These are phyloP conservation scores for Cydia pomonella DNA, from an alignment of 1,140 invertebrate genomes.

Conservation along the genomic window DNA sequence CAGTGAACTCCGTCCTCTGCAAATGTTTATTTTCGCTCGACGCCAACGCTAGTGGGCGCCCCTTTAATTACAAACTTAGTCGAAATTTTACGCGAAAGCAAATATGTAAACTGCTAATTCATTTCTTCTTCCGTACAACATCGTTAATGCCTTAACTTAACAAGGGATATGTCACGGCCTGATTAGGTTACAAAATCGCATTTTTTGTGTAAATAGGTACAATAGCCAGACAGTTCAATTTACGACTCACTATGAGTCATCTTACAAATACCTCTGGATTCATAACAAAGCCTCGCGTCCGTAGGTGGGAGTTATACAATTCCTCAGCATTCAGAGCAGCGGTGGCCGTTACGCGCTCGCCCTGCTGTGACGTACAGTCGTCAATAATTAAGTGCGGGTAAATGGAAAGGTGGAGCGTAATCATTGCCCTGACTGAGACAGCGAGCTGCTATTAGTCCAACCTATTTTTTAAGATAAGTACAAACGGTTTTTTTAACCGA, in stretches of 20 bases:
- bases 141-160: neutral
- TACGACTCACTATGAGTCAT: no score
- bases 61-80: conserved; percentile 13
- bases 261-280: no score
- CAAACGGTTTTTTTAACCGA: no score
- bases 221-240: no score
- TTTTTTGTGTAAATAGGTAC: no score
- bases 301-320: no score
- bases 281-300: no score
- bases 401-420: neutral
- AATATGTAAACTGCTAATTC: neutral
- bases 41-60: neutral
- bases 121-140: neutral
- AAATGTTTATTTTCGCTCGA: conserved; percentile 23
- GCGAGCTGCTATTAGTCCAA: neutral
- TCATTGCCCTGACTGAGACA: neutral
- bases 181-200: no score
- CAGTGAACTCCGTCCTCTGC: conserved; percentile 6
- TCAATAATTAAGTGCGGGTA: neutral
- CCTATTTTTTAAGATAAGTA: neutral
- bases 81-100: neutral
- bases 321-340: no score
- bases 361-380: neutral
- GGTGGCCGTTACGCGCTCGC: no score
- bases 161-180: neutral